Base-by-base conservation (phyloP, 2,113 vertebrate species). In the Oryzias curvinotus region DNA sequence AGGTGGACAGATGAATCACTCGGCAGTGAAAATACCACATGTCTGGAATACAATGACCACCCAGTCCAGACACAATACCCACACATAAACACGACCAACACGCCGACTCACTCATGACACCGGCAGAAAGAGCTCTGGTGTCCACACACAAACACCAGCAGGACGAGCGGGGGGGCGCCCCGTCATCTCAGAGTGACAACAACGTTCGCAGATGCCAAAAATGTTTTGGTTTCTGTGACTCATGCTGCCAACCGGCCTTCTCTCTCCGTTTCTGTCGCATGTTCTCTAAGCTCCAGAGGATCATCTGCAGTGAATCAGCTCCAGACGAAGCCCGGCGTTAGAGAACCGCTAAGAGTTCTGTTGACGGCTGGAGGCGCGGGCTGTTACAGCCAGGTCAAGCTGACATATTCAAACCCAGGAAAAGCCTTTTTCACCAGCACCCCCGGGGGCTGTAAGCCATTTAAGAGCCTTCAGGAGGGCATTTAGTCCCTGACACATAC, bases 1-100 rank as follows among this genome's bases (percentile, higher is more conserved):
- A 82, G 81, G 78, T 77, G 81, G 82, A 84, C 87, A 85, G 79
- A 90, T 86, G 88, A 90, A 80, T 90, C 88, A 89, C 76, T 63
- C 65, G 17, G 75, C 55, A 56, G 51, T 82, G 73, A 71, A 85
- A 81, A 51, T 68, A 86, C 87, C 82, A 80, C 87, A 85, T 84
- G 85, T 89, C 88, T 88, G 84, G 87, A 85, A 87, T 75, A 87
- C 79, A 76, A 78, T 86, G 83, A 88, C 77, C 75, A 69, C 81
- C 77, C 76, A 66, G 77, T 51, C 58, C 77, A 82, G 81, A 87
- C 87, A 87, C 82, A 87, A 88, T 87, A 83, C 73, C 84, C 84
- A 78, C 83, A 82, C 78, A 85, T 83, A 89, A 87, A 89, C 83
- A 87, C 1, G 5, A 15, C 69, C 77, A 74, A 80, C 61, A 52